phyloP scores from a whole-genome alignment of 2,113 vertebrate genomes.

The Opisthocomus hoazin region DNA sequence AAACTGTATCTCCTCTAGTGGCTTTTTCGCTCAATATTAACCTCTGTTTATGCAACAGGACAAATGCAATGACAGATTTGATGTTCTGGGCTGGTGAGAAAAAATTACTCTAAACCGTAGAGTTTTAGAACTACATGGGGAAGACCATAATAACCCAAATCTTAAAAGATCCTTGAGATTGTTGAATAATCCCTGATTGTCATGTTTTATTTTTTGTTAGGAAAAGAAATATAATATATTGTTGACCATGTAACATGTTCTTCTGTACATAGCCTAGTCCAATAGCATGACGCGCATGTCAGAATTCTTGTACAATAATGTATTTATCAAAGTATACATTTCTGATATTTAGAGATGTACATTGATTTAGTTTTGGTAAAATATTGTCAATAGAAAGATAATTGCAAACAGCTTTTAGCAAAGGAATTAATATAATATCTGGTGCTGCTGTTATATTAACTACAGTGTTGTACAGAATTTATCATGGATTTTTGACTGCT shows the following conservation, averaged over 20 bases:
- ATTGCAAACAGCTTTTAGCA: slow-evolving; percentile 72
- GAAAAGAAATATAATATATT: slow-evolving; percentile 45
- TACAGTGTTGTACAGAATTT: slow-evolving; percentile 82
- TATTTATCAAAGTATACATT: slow-evolving; percentile 73
- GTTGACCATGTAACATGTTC: slow-evolving; percentile 51
- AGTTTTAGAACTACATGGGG: slow-evolving; percentile 1
- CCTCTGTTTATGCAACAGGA: slow-evolving; percentile 49
- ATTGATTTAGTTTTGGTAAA: slow-evolving; percentile 78
- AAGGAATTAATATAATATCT: slow-evolving; percentile 80
- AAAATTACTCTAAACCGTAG: slow-evolving; percentile 2
- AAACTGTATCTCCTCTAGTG: slow-evolving; percentile 17
- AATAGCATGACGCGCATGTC: slow-evolving; percentile 79
- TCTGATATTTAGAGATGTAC: slow-evolving; percentile 80
- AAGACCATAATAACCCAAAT: neutral
- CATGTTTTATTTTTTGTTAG: slow-evolving; percentile 59
- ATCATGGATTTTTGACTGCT: slow-evolving; percentile 82
- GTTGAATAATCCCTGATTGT: slow-evolving; percentile 66
- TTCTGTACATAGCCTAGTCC: slow-evolving; percentile 61
- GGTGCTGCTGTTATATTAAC: slow-evolving; percentile 83
- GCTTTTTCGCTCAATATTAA: slow-evolving; percentile 50
- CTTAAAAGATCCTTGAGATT: slow-evolving; percentile 53
- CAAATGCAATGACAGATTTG: slow-evolving; percentile 50
- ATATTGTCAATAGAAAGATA: slow-evolving; percentile 71
- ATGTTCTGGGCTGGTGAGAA: slow-evolving; percentile 54
- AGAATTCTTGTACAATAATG: slow-evolving; percentile 70